Percentiles rank a stretch among this genome's conserved stretches.
Evolutionary conservation across 1,140 invertebrate species (phyloP).

Genomic region (Whitmania pigra): DNA sequence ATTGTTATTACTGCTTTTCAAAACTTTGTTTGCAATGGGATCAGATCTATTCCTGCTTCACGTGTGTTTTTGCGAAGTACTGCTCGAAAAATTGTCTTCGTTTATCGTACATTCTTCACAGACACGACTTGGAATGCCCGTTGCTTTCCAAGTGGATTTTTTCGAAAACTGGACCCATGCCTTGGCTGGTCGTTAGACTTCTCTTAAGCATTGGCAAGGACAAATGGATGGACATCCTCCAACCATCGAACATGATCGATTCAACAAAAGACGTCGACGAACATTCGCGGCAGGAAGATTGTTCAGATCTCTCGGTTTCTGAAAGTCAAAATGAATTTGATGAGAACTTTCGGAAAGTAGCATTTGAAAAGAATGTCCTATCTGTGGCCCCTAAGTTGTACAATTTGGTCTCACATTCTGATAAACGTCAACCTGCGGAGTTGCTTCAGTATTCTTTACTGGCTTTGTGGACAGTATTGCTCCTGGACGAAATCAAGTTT

Average conservation of each 20-base stretch:
- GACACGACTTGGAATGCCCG: constrained; percentile 62
- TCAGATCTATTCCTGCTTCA: constrained; percentile 55
- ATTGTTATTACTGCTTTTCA: constrained; percentile 68
- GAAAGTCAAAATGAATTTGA: constrained; percentile 15
- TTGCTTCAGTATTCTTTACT: constrained; percentile 23
- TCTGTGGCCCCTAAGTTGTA: constrained; percentile 11
- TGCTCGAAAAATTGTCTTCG: constrained; percentile 64
- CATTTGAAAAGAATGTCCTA: no score
- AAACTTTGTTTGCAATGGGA: constrained; percentile 43
- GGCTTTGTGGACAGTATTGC: constrained; percentile 14
- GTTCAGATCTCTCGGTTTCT: neutral
- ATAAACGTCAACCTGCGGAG: constrained; percentile 13
- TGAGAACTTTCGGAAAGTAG: neutral
- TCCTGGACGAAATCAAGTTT: constrained; percentile 15
- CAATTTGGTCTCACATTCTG: constrained; percentile 20
- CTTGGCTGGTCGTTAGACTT: constrained; percentile 60
- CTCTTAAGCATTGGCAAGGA: constrained; percentile 6
- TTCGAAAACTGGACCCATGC: constrained; percentile 60
- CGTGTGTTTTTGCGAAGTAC: constrained; percentile 51
- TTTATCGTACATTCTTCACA: constrained; percentile 43
- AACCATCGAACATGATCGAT: neutral
- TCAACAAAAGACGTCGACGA: constrained; percentile 9
- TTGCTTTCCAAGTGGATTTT: constrained; percentile 55
- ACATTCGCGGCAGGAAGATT: constrained; percentile 1
- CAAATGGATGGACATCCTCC: neutral